Evolutionary conservation across 2,113 vertebrate genomes (phyloP).

Genomic region (Anarhynchus alexandrinus): DNA sequence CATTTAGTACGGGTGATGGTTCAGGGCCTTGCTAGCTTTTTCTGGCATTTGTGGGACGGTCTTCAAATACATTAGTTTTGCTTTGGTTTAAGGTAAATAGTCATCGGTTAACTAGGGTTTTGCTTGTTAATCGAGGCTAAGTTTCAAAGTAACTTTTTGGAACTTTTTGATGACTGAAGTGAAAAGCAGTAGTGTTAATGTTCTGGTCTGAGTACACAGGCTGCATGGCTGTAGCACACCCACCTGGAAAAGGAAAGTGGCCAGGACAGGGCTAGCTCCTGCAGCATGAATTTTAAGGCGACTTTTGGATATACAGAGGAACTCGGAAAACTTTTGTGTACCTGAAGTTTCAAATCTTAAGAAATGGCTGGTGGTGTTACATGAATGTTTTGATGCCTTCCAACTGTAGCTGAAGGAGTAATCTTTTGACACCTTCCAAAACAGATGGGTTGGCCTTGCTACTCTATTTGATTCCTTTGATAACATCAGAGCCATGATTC

Average conservation of each 20-base stretch:
- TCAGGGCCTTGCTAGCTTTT: constrained; percentile 51
- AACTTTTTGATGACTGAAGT: constrained; percentile 49
- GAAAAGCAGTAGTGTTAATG: constrained; percentile 69
- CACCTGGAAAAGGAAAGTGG: constrained; percentile 21
- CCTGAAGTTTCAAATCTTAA: not conserved
- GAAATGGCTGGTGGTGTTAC: not conserved
- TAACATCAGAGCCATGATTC: not conserved
- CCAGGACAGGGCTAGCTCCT: not conserved
- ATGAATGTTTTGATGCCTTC: not conserved
- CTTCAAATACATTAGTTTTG: constrained; percentile 39
- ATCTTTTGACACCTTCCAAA: not conserved
- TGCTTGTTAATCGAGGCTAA: constrained; percentile 58
- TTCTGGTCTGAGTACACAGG: constrained; percentile 49
- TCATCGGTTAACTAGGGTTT: constrained; percentile 25
- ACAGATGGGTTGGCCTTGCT: not conserved
- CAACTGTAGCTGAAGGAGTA: not conserved
- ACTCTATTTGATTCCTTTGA: not conserved
- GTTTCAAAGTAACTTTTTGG: constrained; percentile 62
- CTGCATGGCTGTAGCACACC: constrained; percentile 22
- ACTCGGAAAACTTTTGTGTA: not conserved
- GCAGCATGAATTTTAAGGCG: not conserved
- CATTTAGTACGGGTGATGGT: constrained; percentile 57
- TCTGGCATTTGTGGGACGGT: constrained; percentile 14
- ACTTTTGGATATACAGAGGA: not conserved
- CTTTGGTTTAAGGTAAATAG: constrained; percentile 51